Evolutionary conservation across 2,888 invertebrate genomes (phyloP), one percentile per base, ranked within the genome.

Genomic region (Ceratothoa steindachneri): DNA sequence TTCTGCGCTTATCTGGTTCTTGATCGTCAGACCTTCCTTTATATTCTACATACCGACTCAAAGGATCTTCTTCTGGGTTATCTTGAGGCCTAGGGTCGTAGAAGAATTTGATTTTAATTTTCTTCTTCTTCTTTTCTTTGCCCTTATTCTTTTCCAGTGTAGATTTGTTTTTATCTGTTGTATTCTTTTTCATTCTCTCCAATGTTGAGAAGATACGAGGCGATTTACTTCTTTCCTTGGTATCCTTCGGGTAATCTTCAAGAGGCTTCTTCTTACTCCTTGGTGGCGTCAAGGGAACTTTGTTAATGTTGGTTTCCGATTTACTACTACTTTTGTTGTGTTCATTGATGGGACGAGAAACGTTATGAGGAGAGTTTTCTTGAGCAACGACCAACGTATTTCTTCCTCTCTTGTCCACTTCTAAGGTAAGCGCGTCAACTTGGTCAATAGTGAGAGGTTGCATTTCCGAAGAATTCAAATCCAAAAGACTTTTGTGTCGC

Each of bases 71-170:
- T 19, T 67, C 30, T 1, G 72, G 75, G 4, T 77, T 75, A n/a
- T 77, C 72, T 24, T 73, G 75, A 0, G 80, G 75, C 7, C 75
- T 72, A 5, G 75, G 75, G 60, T 80, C 80, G 52, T 80, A 80
- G 41, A 77, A 77, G 67, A 80, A 80, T 68, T 80, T 77, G 29
- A 80, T 80, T 51, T 80, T 80, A n/a, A 80, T 80, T 9, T 65
- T 30, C 41, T 75, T 77, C 68, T 80, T 80, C 75, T 77, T 77
- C 65, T 80, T 77, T 15, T 77, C 72, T 30, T 77, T 69, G 22
- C 3, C 66, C 51, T 71, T 71, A 28, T 71, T 71, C 55, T 70
- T 77, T 55, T 74, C 76, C 3, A 70, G 24, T 4, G 73, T 65
- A 9, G 72, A 51, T 19, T 69, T 55, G 15, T 72, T 72, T 41